phyloP scores from a whole-genome alignment of 2,797 vertebrate genomes.

The Manis pentadactyla region DNA sequence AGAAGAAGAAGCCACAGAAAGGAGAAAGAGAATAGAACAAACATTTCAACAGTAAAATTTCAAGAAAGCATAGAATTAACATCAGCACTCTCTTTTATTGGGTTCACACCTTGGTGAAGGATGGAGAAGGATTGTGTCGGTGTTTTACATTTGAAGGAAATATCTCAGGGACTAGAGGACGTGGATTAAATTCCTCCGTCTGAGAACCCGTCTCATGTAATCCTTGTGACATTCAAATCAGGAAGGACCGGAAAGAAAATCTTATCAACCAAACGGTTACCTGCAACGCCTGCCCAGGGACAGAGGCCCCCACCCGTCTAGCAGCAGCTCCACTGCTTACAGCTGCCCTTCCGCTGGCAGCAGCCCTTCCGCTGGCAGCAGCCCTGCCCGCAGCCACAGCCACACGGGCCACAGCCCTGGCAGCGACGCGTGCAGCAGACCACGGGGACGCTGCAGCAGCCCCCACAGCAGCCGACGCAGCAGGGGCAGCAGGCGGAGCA shows the following conservation, averaged over 20 bases:
- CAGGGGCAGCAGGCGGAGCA: not conserved
- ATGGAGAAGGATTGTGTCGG: not conserved
- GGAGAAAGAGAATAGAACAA: not conserved
- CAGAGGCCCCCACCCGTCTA: fast-evolving
- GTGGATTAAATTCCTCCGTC: not conserved
- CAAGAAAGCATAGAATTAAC: not conserved
- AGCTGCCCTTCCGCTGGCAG: conserved; percentile 12
- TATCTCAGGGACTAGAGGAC: not conserved
- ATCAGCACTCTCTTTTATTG: not conserved
- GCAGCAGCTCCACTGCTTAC: conserved; percentile 23
- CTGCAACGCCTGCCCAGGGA: not conserved
- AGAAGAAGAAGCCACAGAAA: not conserved
- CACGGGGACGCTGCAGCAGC: fast-evolving
- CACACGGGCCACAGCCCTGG: fast-evolving
- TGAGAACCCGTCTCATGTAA: not conserved
- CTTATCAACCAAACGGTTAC: not conserved
- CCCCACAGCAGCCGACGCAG: not conserved
- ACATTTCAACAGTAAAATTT: not conserved
- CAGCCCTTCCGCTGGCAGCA: conserved; percentile 38
- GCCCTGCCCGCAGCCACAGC: not conserved
- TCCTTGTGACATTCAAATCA: not conserved
- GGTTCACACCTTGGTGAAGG: not conserved
- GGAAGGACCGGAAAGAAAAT: not conserved
- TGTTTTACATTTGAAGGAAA: not conserved
- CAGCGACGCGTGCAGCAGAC: not conserved